Evolutionary conservation across 2,888 invertebrate species (phyloP), one percentile per base, ranked within the genome.

Genomic region (Ischnus inquisitorius): DNA sequence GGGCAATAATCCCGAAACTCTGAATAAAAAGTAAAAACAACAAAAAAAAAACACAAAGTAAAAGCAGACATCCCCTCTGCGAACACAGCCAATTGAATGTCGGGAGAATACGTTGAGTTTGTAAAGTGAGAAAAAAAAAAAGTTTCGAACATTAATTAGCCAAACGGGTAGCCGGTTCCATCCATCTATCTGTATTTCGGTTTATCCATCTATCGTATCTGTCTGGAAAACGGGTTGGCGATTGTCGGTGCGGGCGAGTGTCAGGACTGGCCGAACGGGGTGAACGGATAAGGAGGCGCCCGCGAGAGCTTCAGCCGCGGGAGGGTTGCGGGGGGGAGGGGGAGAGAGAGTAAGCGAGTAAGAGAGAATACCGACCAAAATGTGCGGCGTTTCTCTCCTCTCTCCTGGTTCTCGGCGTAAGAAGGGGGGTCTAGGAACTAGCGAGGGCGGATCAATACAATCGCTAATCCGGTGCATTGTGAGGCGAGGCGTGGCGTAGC

Each of bases 391-490:
- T 76, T 87, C 88, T 88, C 86, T 68, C 87, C 87, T 88, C 87
- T 87, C 48, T 48, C 67, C 76, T 64, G 65, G 34, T 60, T 69
- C 74, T 51, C 54, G 76, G 83, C 80, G 83, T 81, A 83, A 77
- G 85, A 82, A 83, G 84, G 83, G 87, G 87, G 84, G 85, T 88
- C 88, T 91, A 91, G 92, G 90, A 90, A 92, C 92, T 92, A 93
- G 91, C 91, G 92, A 93, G 92, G 92, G 92, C 92, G 93, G 93
- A 93, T 93, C 93, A 93, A 93, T 93, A 93, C 93, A 92, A 93
- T 93, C 93, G 92, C 93, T 93, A 93, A 93, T 93, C 93, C 93
- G 91, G 92, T 93, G 92, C 93, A 93, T 93, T 93, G 93, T 93
- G 93, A 93, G 92, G 90, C 92, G 92, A 93, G 93, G 92, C 93